Evolutionary conservation across 2,888 invertebrate genomes (phyloP), one percentile per base, ranked within the genome.

Genomic region (Parasteatoda lunata): DNA sequence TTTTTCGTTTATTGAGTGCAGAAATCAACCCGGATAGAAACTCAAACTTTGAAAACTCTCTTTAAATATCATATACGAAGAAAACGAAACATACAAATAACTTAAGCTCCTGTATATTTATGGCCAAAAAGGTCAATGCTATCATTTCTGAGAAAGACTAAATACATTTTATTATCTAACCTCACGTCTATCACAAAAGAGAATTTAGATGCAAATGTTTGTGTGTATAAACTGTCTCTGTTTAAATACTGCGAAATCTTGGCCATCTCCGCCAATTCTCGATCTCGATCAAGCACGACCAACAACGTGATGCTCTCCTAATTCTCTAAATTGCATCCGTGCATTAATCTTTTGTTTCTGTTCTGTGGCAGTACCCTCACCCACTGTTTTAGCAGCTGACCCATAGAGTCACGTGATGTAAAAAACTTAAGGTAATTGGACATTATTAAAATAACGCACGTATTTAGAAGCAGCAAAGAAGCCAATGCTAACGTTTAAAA

Each of bases 161-260:
- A 59, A 59, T n/a, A 59, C 59, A 59, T 59, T 59, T 9, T 30
- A 30, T 30, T 30, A 30, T 30, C 30, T 30, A 30, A 30, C 30
- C 30, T 30, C 30, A 30, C 30, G 30, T 30, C 30, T 30, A 30
- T 30, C 30, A 9, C 59, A 8, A 13, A 13, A 13, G 59, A 59
- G 59, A 13, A 59, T 59, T n/a, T 59, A 4, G n/a, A 13, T 59
- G 59, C 4, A 9, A 59, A 59, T 59, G 59, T 59, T 59, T 59
- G 59, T 7, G 59, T 59, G 13, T 4, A 9, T 13, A n/a, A 9
- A 4, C 8, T 9, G n/a, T 4, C n/a, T n/a, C 59, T 59, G 59
- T 59, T 59, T n/a, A 59, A 59, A 59, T n/a, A 59, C 59, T 30
- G n/a, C 59, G 59, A 59, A 59, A 59, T 59, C 59, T 59, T n/a